phyloP scores from a whole-genome alignment of 1,140 invertebrate species.

The Propsilocerus akamusi region DNA sequence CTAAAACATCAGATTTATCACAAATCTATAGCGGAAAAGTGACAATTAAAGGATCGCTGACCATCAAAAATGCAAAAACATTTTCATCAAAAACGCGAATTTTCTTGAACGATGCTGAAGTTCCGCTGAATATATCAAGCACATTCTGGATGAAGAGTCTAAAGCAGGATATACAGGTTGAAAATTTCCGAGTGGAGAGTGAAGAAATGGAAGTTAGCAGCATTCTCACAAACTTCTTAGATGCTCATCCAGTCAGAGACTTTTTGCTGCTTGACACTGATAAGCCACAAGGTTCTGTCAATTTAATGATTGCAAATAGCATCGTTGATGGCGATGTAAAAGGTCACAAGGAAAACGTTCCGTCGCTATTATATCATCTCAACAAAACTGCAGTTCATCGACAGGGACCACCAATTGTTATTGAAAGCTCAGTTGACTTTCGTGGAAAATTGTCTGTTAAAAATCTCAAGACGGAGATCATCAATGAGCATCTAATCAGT shows the following conservation, averaged over 20 bases:
- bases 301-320: neutral
- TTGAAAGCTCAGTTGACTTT: neutral
- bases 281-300: neutral
- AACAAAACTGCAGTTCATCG: neutral
- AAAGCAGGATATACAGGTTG: neutral
- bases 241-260: neutral
- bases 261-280: neutral
- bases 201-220: neutral
- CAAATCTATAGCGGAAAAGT: neutral
- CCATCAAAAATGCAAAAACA: neutral
- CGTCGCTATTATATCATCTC: neutral
- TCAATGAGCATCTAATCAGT: neutral
- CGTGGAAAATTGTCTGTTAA: neutral
- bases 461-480: neutral
- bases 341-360: neutral
- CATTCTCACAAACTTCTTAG: neutral
- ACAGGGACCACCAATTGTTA: neutral
- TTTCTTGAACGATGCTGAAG: neutral
- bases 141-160: neutral
- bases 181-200: neutral
- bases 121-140: neutral
- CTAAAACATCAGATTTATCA: neutral
- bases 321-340: neutral
- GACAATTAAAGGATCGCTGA: neutral
- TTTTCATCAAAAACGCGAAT: neutral